Evolutionary conservation across 1,140 invertebrate species (phyloP).

Genomic region (Atta cephalotes): DNA sequence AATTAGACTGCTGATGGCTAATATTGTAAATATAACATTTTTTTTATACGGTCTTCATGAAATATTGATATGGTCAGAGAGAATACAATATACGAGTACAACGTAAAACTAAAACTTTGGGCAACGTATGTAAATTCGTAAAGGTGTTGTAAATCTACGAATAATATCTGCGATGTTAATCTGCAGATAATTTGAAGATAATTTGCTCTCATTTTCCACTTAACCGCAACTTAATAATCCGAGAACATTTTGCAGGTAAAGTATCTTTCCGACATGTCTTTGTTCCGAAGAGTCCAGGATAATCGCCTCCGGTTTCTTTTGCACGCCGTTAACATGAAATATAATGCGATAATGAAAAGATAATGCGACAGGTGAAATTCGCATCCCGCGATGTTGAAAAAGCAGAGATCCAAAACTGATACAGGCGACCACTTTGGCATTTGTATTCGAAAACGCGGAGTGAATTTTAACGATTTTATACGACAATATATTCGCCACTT

Average conservation of each 20-base stretch:
- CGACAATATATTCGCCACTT: too few relatives aligned
- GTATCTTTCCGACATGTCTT: slow-evolving; percentile 23
- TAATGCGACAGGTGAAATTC: slow-evolving; percentile 37
- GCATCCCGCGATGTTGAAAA: not conserved
- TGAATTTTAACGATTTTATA: slow-evolving; percentile 5
- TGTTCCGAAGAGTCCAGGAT: slow-evolving; percentile 18
- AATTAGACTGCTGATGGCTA: too few relatives aligned
- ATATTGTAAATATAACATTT: too few relatives aligned
- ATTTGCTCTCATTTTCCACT: slow-evolving; percentile 20
- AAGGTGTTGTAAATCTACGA: slow-evolving; percentile 1
- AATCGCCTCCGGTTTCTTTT: not conserved
- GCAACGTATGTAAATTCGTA: slow-evolving; percentile 13
- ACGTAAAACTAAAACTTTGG: not conserved
- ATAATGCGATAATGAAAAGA: slow-evolving; percentile 25
- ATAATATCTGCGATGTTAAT: slow-evolving; percentile 19
- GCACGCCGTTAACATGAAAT: slow-evolving; percentile 35
- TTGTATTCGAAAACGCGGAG: not conserved
- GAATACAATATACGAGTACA: not conserved
- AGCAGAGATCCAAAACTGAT: not conserved
- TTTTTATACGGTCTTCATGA: not conserved
- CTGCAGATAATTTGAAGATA: slow-evolving; percentile 12
- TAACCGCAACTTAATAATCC: slow-evolving; percentile 8
- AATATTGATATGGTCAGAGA: not conserved
- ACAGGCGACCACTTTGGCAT: not conserved
- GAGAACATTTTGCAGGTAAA: slow-evolving; percentile 1